Base-by-base conservation (phyloP, 2,113 vertebrate genomes). In the Xiphorhynchus elegans region DNA sequence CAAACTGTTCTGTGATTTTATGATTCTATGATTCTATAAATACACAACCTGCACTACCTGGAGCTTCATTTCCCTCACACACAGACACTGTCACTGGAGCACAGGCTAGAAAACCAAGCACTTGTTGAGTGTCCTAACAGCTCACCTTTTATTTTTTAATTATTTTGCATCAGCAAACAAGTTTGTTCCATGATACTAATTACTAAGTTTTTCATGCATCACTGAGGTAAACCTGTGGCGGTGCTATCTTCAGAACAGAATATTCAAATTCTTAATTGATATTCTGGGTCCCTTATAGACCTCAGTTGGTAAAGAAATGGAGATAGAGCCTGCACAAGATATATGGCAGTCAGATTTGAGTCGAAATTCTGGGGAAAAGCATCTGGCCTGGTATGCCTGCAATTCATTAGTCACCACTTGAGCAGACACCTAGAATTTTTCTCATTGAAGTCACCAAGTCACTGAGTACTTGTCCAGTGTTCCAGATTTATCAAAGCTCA, bases 381-480 rank as follows among this genome's bases (percentile, higher is more conserved):
- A 47, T 78, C 81, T 63, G 62, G 60, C 53, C 44, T 72, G 29
- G 33, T 82, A 74, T 84, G 73, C 55, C 40, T 35, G 17, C 37
- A 78, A 87, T 69, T 90, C 63, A 59, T 89, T 75, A 68, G 11
- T 87, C 78, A 91, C 16, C 46, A 21, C 24, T 89, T 79, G 74
- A 64, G 21, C 7, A 18, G 87, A 55, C 15, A 39, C n/a, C 52
- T 18, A 25, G 39, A 75, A 60, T 67, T 93, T 84, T 91, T 70
- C 66, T 93, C 47, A 60, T 2, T 85, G 70, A 89, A 89, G 70
- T 89, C 90, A 84, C 21, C 60, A 81, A 52, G 87, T 39, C 33
- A 28, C 15, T 0, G 0, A 62, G 31, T 66, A 44, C 0, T 0
- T n/a, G 56, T 26, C 63, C 28, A 5, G 26, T 31, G 64, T 60